Evolutionary conservation across 23 tunicate genomes (phyloP).

Genomic region (Styela plicata): DNA sequence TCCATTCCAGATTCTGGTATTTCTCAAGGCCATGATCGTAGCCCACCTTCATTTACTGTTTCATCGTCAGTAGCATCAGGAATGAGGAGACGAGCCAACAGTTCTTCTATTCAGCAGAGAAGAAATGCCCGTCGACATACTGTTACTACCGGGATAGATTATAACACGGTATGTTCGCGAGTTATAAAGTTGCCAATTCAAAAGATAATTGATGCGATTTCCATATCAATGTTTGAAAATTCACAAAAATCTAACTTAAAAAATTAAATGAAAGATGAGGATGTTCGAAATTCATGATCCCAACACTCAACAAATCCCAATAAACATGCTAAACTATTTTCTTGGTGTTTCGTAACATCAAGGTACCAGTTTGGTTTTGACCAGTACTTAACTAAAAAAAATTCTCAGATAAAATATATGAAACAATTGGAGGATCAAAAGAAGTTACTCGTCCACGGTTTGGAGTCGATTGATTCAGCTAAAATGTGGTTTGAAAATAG

Average conservation of each 20-base stretch:
- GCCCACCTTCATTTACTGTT: neutral
- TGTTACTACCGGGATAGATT: conserved; percentile 59
- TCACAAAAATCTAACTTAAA: too few species aligned
- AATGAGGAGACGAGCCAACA: conserved; percentile 20
- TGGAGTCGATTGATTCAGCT: conserved; percentile 27
- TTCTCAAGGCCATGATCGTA: neutral
- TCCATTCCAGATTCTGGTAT: neutral
- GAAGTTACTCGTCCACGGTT: conserved; percentile 37
- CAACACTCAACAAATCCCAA: too few species aligned
- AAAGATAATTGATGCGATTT: too few species aligned
- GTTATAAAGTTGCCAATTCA: too few species aligned
- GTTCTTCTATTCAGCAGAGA: conserved; percentile 11
- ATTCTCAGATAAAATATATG: conserved; percentile 37
- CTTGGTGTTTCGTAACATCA: too few species aligned
- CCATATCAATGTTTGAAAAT: too few species aligned
- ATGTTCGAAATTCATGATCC: too few species aligned
- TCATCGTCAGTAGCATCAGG: conserved; percentile 24
- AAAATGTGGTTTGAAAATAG: conserved; percentile 33
- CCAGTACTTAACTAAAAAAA: too few species aligned
- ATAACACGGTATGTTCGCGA: conserved; percentile 44
- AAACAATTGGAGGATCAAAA: conserved; percentile 43
- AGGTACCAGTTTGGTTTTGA: too few species aligned
- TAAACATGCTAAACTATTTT: too few species aligned
- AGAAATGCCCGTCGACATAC: conserved; percentile 65
- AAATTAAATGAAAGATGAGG: too few species aligned